These are phyloP conservation scores for Cyrtodaria siliqua DNA, from an alignment of 2,888 invertebrate genomes.

Conservation along the genomic window DNA sequence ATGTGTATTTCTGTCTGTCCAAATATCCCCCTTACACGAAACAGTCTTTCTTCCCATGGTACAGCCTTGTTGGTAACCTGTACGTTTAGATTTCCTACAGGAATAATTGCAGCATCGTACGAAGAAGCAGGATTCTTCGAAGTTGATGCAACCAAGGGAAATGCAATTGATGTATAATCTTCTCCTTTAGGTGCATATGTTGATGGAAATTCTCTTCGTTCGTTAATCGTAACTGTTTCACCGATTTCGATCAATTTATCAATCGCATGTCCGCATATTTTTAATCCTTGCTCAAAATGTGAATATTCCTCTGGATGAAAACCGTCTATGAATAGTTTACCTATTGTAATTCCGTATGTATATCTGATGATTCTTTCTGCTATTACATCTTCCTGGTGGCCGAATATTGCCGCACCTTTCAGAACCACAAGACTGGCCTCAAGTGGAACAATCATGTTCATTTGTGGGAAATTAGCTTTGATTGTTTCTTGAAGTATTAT, in stretches of 20 bases:
- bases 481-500: slow-evolving; percentile 4
- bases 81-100: not conserved
- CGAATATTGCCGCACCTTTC: slow-evolving; percentile 11
- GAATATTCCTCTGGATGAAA: not conserved
- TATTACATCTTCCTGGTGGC: not conserved
- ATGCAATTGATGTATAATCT: not conserved
- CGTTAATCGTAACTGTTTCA: slow-evolving; percentile 2
- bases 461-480: not conserved
- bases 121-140: not conserved
- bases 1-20: slow-evolving; percentile 12
- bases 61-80: slow-evolving; percentile 2
- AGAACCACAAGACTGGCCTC: slow-evolving; percentile 11
- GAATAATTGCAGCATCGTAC: not conserved
- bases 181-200: not conserved
- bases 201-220: not conserved
- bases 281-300: not conserved
- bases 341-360: slow-evolving; percentile 4
- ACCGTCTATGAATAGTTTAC: not conserved
- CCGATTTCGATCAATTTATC: slow-evolving; percentile 2
- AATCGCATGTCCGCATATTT: not conserved
- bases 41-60: slow-evolving; percentile 6
- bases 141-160: not conserved
- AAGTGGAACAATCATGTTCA: slow-evolving; percentile 4
- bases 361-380: slow-evolving; percentile 4
- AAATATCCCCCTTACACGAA: slow-evolving; percentile 5